Base-by-base conservation (phyloP, 1,140 invertebrate species). In the Proctacanthus coquilletti region DNA sequence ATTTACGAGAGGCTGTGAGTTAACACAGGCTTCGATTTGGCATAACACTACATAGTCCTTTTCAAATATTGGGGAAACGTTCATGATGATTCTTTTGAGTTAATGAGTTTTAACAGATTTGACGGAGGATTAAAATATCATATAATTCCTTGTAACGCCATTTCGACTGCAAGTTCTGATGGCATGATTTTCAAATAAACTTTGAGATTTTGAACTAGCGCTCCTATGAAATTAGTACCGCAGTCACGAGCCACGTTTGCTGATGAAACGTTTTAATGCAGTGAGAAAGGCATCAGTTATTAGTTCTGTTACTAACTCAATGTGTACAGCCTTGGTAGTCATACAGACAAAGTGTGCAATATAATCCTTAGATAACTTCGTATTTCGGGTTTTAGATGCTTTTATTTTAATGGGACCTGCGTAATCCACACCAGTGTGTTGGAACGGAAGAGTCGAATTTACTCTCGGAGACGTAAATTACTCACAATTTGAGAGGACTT, bases 301-400 rank as follows among this genome's bases (percentile, higher is more conserved):
- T 1, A 61, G 32, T 39, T 42, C 41, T 4, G 48, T 45, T 2
- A 52, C 46, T 0, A 51, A 13, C 34, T 62, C 55, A 2, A 59
- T 23, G 38, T 62, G 58, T 15, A 61, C 36, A 0, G 56, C 58
- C 9, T 48, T 45, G 0, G 47, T 58, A 0, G 48, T 41, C 0
- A 51, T 30, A 36, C 62, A 63, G 0, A 57, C 52, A 35, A 64
- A 64, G 9, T 62, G 10, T 5, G 49, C 48, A 8, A 65, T 47
- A 30, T 55, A 65, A 9, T 41, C 34, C 42, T 64, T 64, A 13
- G 30, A 43, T 5, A 36, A 27, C 11, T 39, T 42, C 1, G 23
- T 25, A 10, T 39, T 40, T 23, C 52, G 38, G 2, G 39, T 40
- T 13, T 34, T 33, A 14, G 41, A 33, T 9, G 35, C 36, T 14